Conservation (phyloP, 2,888 invertebrate species). For the Nomada ferruginata region DNA sequence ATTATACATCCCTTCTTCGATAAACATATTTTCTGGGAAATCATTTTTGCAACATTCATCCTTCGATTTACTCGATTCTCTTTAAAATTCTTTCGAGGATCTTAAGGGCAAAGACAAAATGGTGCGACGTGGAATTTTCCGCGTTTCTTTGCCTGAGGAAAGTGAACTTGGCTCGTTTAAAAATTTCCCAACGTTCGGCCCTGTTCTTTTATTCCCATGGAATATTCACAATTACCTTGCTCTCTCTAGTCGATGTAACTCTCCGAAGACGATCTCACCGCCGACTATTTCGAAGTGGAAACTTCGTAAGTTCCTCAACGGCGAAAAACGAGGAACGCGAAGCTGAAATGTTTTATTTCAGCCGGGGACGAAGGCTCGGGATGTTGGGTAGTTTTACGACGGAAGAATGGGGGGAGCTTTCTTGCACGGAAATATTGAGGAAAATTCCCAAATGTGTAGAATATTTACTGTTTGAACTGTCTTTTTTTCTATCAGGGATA, state of each 20-base stretch:
- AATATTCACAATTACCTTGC: slow-evolving; percentile 19
- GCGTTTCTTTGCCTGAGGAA: background rate
- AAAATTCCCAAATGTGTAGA: background rate
- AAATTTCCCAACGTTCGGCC: background rate
- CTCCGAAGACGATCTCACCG: background rate
- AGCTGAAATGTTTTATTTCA: background rate
- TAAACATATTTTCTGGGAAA: too few species aligned
- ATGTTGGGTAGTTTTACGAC: background rate
- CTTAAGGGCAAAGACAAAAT: background rate
- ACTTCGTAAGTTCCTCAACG: background rate
- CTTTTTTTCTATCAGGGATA: too few species aligned
- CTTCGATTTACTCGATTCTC: too few species aligned
- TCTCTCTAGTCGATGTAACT: background rate
- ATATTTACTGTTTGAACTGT: background rate
- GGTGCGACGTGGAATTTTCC: background rate
- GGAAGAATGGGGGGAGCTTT: background rate
- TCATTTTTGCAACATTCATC: too few species aligned
- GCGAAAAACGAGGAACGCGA: background rate
- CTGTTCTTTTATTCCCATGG: background rate
- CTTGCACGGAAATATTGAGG: background rate
- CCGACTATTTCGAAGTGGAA: too few species aligned
- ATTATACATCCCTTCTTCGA: too few species aligned
- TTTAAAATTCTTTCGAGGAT: too few species aligned
- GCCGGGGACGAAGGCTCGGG: background rate
- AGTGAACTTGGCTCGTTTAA: background rate